Conservation (phyloP, 2,113 vertebrate genomes). For the Muntiacus reevesi region DNA sequence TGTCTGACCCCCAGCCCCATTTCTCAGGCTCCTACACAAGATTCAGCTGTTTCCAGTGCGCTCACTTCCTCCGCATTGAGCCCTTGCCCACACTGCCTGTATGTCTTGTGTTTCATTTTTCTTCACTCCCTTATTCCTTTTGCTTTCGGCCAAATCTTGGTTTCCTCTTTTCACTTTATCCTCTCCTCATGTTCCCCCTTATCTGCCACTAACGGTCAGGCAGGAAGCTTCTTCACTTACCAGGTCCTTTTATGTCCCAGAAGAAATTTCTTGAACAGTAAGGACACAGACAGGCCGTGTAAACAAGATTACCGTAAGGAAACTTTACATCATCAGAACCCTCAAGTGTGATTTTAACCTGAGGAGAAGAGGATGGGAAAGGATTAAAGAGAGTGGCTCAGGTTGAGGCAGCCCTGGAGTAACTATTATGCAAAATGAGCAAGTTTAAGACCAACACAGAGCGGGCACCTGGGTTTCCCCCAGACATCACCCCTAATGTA, state of each 20-base stretch:
- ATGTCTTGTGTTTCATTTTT: neutral
- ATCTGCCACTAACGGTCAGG: neutral
- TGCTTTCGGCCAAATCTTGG: neutral
- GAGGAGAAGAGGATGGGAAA: neutral
- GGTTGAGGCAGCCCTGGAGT: neutral
- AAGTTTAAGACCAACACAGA: neutral
- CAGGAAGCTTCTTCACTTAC: neutral
- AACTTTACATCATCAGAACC: neutral
- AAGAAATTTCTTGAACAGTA: neutral
- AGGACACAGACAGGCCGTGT: neutral
- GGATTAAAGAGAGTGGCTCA: too few relatives aligned
- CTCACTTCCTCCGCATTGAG: neutral
- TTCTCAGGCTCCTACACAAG: neutral
- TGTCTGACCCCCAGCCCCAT: neutral
- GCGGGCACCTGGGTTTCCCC: accelerated
- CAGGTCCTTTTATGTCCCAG: neutral
- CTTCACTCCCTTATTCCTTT: too few relatives aligned
- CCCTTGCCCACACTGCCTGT: neutral
- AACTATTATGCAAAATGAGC: neutral
- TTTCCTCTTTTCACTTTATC: neutral
- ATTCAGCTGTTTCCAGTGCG: accelerated
- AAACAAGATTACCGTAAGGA: neutral
- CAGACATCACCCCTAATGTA: neutral
- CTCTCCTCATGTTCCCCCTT: neutral
- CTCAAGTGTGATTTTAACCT: neutral